A percentile compares a stretch with the other conserved stretches of the same genome.
Conservation (phyloP, 1,140 invertebrate genomes). For the Saccostrea glomerata region DNA sequence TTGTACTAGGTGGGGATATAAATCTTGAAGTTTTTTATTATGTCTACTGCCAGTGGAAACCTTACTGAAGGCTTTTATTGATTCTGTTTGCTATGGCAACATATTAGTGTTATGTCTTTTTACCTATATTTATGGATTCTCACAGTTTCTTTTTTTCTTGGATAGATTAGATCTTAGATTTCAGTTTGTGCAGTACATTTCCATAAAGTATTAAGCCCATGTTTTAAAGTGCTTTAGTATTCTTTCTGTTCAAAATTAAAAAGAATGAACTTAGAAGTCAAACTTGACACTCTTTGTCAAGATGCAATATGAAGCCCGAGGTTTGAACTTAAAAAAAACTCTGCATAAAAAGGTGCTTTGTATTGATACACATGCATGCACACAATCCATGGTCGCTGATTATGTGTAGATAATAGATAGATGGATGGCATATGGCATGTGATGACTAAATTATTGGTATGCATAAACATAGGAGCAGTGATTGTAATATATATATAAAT, state of each 20-base stretch:
- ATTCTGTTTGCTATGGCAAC: background rate
- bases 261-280: slow-evolving; percentile 10
- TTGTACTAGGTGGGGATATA: background rate
- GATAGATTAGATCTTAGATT: background rate
- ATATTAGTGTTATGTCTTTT: slow-evolving; percentile 1
- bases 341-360: background rate
- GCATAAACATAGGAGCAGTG: slow-evolving; percentile 4
- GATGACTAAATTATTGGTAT: slow-evolving; percentile 34
- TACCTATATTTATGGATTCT: background rate
- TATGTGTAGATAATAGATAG: slow-evolving; percentile 28
- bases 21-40: background rate
- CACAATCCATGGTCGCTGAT: slow-evolving; percentile 4
- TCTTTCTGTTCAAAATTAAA: background rate
- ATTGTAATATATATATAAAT: slow-evolving; percentile 28
- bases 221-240: background rate
- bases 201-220: background rate
- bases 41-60: background rate
- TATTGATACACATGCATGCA: slow-evolving; percentile 28
- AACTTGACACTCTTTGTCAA: slow-evolving; percentile 2
- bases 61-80: background rate
- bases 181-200: background rate
- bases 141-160: background rate
- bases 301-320: background rate
- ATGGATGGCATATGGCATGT: slow-evolving; percentile 33
- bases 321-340: background rate